Percentiles rank a stretch among this genome's conserved stretches.
Evolutionary conservation across 1,140 invertebrate species (phyloP).

Genomic region (Trypoxylus dichotomus): DNA sequence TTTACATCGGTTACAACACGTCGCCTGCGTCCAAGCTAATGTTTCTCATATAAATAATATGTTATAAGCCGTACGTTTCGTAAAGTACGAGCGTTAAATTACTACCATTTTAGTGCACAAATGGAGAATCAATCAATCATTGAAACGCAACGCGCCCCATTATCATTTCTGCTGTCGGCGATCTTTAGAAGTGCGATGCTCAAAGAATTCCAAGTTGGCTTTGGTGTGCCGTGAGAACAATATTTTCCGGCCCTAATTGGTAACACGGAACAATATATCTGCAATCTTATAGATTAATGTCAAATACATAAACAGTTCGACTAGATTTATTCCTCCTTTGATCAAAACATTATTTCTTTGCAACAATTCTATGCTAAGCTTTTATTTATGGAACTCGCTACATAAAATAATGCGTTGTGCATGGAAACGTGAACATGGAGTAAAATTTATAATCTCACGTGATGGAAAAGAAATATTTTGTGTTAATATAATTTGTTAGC

Average conservation of each 20-base stretch:
- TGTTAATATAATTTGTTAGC: too few relatives aligned
- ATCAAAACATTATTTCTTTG: constrained; percentile 28
- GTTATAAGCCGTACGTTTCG: constrained; percentile 4
- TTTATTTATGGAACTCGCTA: background rate
- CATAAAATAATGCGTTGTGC: background rate
- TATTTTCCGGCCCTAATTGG: constrained; percentile 31
- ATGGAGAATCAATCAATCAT: constrained; percentile 31
- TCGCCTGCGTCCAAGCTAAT: background rate
- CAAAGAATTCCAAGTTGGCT: constrained; percentile 16
- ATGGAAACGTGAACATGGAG: background rate
- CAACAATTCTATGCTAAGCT: background rate
- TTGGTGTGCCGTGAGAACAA: constrained; percentile 30
- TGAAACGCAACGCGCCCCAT: constrained; percentile 26
- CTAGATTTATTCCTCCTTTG: constrained; percentile 28
- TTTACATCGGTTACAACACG: background rate
- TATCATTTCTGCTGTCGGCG: constrained; percentile 30
- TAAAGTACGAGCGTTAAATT: constrained; percentile 28
- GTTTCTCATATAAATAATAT: constrained; percentile 28
- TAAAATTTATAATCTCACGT: too few relatives aligned
- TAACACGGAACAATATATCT: constrained; percentile 31
- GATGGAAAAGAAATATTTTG: too few relatives aligned
- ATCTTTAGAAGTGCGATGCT: constrained; percentile 28
- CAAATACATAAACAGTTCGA: constrained; percentile 18
- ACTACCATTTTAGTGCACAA: constrained; percentile 28
- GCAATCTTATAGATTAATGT: constrained; percentile 30